Evolutionary conservation across 1,140 invertebrate species (phyloP).

Genomic region (Branchinecta lynchi): DNA sequence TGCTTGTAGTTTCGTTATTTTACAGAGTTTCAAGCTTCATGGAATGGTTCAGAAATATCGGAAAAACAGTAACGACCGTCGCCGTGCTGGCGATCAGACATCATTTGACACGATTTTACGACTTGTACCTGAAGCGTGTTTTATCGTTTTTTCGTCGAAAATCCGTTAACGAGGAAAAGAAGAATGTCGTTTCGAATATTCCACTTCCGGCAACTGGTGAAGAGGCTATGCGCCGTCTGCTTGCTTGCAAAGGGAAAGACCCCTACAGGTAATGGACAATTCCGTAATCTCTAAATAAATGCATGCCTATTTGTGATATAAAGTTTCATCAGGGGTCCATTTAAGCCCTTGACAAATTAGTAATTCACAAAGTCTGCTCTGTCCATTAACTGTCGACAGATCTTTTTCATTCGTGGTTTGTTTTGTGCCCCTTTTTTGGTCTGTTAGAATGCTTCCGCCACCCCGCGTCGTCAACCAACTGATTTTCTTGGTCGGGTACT

Average conservation of each 20-base stretch:
- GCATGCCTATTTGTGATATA: no score
- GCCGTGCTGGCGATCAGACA: background rate
- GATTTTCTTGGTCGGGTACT: no score
- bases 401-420: no score
- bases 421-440: no score
- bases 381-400: no score
- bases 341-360: no score
- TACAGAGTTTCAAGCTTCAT: background rate
- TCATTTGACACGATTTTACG: background rate
- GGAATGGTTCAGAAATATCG: background rate
- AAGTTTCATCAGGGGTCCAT: no score
- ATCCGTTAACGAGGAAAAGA: background rate
- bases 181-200: slow-evolving; percentile 42
- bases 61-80: background rate
- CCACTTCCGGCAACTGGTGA: slow-evolving; percentile 72
- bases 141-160: background rate
- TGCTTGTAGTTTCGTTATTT: no score
- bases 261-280: slow-evolving; percentile 49
- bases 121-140: background rate
- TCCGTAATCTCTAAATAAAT: no score
- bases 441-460: no score
- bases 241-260: slow-evolving; percentile 86
- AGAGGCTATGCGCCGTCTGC: slow-evolving; percentile 78
- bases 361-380: no score
- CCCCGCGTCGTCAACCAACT: no score